Percentiles rank a stretch among this genome's conserved stretches.
Conservation (phyloP, 35 echinoderm and acorn worm genomes). For the Nesometra sesokonis region DNA sequence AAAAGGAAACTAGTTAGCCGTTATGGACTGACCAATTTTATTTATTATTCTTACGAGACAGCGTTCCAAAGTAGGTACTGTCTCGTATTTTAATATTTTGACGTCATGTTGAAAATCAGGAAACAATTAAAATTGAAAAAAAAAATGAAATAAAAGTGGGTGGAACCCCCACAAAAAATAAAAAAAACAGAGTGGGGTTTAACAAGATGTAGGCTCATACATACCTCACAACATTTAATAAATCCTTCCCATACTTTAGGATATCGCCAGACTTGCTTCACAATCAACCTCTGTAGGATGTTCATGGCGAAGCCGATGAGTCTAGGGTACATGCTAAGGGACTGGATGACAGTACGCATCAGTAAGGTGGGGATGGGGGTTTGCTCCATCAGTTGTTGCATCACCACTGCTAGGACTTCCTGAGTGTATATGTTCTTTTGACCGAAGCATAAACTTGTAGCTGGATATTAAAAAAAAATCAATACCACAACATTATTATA, state of each 20-base stretch:
- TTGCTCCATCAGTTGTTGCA: slow-evolving; percentile 96
- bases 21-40: too few relatives aligned
- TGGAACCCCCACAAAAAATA: too few relatives aligned
- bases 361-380: slow-evolving; percentile 72
- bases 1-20: too few relatives aligned
- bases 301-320: slow-evolving; percentile 99
- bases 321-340: slow-evolving; percentile 81
- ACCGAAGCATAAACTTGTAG: slow-evolving; percentile 92
- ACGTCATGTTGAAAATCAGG: too few relatives aligned
- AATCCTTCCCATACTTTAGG: slow-evolving; percentile 97
- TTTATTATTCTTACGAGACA: too few relatives aligned
- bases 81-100: too few relatives aligned
- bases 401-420: slow-evolving; percentile 83
- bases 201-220: too few relatives aligned
- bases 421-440: slow-evolving; percentile 93
- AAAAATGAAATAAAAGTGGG: too few relatives aligned
- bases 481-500: too few relatives aligned
- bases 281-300: slow-evolving; percentile 72
- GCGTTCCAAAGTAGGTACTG: too few relatives aligned
- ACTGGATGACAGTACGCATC: slow-evolving; percentile 91
- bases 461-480: slow-evolving; percentile 17
- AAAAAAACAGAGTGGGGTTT: too few relatives aligned
- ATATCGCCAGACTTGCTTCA: slow-evolving; percentile 84
- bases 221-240: slow-evolving; percentile 95
- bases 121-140: too few relatives aligned